phyloP scores from a whole-genome alignment of 2,888 invertebrate species.

The Nycteola revayana region DNA sequence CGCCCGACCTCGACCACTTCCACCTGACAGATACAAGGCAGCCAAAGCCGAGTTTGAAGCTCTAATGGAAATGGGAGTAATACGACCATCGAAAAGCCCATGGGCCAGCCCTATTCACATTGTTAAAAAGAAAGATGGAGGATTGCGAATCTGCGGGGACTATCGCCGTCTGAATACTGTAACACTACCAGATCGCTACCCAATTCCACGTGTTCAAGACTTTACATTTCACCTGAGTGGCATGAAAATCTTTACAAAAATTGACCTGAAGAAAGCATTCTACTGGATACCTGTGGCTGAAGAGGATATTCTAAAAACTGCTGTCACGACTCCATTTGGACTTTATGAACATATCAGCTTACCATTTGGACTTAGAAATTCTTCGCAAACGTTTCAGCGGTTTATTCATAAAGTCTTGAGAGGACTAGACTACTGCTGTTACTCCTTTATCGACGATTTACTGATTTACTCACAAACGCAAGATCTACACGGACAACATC shows the following conservation, averaged over 20 bases:
- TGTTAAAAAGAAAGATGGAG: background rate
- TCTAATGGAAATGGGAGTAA: too few species aligned
- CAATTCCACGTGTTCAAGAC: constrained; percentile 1
- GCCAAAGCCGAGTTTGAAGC: too few species aligned
- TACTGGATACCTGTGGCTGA: background rate
- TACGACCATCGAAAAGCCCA: background rate
- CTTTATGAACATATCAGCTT: background rate
- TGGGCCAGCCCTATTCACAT: background rate
- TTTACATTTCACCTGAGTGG: background rate
- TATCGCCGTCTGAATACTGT: background rate
- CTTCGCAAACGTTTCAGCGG: background rate
- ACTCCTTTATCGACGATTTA: background rate
- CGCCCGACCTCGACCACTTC: too few species aligned
- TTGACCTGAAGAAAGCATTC: constrained; percentile 2
- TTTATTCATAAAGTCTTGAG: constrained; percentile 1
- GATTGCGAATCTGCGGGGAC: background rate
- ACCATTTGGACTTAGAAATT: background rate
- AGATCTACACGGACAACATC: background rate
- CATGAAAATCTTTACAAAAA: constrained; percentile 2
- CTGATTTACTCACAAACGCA: background rate
- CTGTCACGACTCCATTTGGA: background rate
- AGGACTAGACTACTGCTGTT: background rate
- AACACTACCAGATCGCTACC: constrained; percentile 1
- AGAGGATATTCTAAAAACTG: background rate
- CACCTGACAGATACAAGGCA: too few species aligned